These are phyloP conservation scores for Drosophila suboccidentalis DNA, from an alignment of 2,888 invertebrate genomes.

Conservation along the genomic window DNA sequence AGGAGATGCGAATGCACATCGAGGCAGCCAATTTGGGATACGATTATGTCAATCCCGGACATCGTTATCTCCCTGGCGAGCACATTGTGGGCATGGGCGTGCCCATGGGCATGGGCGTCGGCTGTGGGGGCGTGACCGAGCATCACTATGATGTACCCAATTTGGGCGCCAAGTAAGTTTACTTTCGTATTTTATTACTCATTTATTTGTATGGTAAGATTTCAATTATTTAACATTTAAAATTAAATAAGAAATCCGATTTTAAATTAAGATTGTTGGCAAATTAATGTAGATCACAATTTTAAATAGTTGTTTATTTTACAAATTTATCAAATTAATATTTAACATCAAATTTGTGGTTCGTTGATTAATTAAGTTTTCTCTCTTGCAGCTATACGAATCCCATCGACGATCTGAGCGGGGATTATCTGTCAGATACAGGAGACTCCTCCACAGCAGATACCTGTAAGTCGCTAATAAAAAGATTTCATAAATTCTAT, in stretches of 20 bases:
- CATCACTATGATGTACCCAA: conserved; percentile 96
- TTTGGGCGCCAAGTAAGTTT: conserved; percentile 89
- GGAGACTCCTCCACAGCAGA: conserved; percentile 85
- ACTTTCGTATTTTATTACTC: no score
- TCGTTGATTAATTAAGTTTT: neutral
- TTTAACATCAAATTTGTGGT: no score
- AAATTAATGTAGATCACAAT: no score
- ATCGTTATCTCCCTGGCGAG: conserved; percentile 80
- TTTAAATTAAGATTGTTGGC: no score
- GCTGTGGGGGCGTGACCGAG: conserved; percentile 86
- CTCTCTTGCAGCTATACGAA: conserved; percentile 81
- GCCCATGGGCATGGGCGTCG: conserved; percentile 86
- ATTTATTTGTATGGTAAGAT: neutral
- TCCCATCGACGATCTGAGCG: conserved; percentile 84
- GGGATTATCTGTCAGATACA: conserved; percentile 84
- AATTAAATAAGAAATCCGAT: no score
- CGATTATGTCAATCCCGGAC: conserved; percentile 90
- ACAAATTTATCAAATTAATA: no score
- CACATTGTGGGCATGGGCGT: conserved; percentile 76
- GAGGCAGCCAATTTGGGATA: conserved; percentile 90
- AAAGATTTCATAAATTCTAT: neutral
- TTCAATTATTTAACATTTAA: neutral
- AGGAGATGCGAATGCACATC: conserved; percentile 87
- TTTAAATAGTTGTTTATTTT: no score
- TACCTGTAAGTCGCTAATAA: conserved; percentile 85